Conservation (phyloP, 2,888 invertebrate genomes). For the Rhaphigaster nebulosa region DNA sequence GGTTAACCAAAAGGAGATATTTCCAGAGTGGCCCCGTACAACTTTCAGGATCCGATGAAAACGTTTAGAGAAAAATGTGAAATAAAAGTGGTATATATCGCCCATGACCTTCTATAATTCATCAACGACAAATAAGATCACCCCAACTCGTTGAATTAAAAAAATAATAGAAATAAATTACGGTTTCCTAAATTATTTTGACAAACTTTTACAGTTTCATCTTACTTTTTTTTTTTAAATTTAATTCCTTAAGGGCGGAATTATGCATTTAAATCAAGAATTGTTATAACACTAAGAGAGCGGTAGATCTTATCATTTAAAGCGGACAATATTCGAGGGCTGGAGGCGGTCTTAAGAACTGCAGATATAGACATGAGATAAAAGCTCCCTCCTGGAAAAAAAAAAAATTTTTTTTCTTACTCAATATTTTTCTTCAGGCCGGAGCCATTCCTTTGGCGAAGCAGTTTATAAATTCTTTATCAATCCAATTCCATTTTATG, state of each 20-base stretch:
- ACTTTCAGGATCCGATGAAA: no score
- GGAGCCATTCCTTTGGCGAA: not conserved
- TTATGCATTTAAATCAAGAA: not conserved
- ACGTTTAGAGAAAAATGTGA: no score
- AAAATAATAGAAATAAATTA: no score
- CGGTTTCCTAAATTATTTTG: no score
- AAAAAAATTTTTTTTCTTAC: not conserved
- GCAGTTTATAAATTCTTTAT: conserved; percentile 21
- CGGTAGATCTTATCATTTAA: not conserved
- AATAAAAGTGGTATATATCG: no score
- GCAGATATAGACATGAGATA: not conserved
- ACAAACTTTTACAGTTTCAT: no score
- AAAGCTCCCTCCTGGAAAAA: not conserved
- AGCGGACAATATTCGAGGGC: not conserved
- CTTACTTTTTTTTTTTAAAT: not conserved
- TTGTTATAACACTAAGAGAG: not conserved
- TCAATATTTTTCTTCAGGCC: not conserved
- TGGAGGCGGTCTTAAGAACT: not conserved
- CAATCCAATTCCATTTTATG: conserved; percentile 4
- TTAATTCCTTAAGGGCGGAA: not conserved
- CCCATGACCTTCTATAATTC: no score
- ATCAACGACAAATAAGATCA: no score
- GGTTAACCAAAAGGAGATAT: no score
- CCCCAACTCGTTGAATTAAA: no score
- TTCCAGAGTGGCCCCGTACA: no score